phyloP scores from a whole-genome alignment of 2,888 invertebrate species.

The Rhingia campestris region DNA sequence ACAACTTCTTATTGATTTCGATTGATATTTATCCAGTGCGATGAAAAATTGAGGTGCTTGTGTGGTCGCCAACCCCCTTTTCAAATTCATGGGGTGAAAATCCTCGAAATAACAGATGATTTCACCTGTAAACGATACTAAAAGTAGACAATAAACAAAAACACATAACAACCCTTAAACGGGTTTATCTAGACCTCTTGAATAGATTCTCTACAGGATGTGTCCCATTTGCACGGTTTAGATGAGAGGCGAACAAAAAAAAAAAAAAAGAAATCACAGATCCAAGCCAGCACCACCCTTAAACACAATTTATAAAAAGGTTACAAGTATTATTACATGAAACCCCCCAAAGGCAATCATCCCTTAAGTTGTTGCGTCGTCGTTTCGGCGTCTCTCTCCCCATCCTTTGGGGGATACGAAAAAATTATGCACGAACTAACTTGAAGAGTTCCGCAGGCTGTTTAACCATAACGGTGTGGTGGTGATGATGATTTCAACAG shows the following conservation, averaged over 20 bases:
- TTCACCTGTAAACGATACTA: slow-evolving; percentile 71
- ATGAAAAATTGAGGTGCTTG: slow-evolving; percentile 71
- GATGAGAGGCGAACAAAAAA: slow-evolving; percentile 14
- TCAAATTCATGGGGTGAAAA: slow-evolving; percentile 61
- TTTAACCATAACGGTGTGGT: slow-evolving; percentile 41
- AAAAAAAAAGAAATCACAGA: slow-evolving; percentile 50
- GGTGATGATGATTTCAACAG: slow-evolving; percentile 70
- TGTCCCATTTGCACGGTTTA: slow-evolving; percentile 67
- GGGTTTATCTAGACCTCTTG: slow-evolving; percentile 14
- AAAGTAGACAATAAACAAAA: slow-evolving; percentile 63
- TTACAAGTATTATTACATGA: slow-evolving; percentile 63
- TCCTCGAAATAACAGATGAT: slow-evolving; percentile 62
- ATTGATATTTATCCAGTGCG: slow-evolving; percentile 75
- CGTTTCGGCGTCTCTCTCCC: neutral
- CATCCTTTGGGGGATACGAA: slow-evolving; percentile 16
- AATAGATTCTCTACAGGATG: slow-evolving; percentile 56
- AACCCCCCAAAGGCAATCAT: slow-evolving; percentile 53
- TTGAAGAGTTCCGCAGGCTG: slow-evolving; percentile 66
- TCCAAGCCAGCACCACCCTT: slow-evolving; percentile 41
- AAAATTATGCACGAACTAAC: slow-evolving; percentile 73
- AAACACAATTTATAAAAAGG: slow-evolving; percentile 64
- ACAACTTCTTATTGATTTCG: slow-evolving; percentile 74
- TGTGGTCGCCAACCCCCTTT: neutral
- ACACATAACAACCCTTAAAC: slow-evolving; percentile 65
- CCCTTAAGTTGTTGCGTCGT: slow-evolving; percentile 50